Evolutionary conservation across 2,113 vertebrate species (phyloP).

Genomic region (Pycnonotus jocosus): DNA sequence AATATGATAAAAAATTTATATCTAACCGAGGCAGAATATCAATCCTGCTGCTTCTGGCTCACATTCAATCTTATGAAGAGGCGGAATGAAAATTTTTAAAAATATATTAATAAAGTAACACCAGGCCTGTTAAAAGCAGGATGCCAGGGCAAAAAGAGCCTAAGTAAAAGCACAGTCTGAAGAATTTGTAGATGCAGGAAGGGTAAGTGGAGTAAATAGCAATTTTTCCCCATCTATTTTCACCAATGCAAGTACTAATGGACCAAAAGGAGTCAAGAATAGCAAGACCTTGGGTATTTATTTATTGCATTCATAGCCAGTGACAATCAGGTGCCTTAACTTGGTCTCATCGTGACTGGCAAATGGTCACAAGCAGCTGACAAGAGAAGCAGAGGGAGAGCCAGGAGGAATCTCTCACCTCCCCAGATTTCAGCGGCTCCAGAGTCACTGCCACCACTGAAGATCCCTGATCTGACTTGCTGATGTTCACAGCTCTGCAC

Average conservation of each 20-base stretch:
- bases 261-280: neutral
- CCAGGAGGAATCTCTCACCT: neutral
- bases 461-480: neutral
- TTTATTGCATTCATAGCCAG: neutral
- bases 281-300: neutral
- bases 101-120: neutral
- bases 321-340: neutral
- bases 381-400: neutral
- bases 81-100: neutral
- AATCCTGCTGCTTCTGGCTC: slow-evolving; percentile 27
- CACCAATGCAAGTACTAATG: neutral
- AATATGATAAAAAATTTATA: slow-evolving; percentile 32
- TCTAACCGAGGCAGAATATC: slow-evolving; percentile 15
- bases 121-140: neutral
- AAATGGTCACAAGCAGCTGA: neutral
- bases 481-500: neutral
- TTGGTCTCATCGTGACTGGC: neutral
- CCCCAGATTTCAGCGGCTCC: neutral
- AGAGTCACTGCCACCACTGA: neutral
- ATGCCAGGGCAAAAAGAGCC: neutral
- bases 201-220: accelerated
- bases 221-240: neutral
- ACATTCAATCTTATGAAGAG: neutral
- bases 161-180: neutral
- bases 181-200: neutral